phyloP scores from a whole-genome alignment of 2,888 invertebrate species.

The Metallyticus violacea region DNA sequence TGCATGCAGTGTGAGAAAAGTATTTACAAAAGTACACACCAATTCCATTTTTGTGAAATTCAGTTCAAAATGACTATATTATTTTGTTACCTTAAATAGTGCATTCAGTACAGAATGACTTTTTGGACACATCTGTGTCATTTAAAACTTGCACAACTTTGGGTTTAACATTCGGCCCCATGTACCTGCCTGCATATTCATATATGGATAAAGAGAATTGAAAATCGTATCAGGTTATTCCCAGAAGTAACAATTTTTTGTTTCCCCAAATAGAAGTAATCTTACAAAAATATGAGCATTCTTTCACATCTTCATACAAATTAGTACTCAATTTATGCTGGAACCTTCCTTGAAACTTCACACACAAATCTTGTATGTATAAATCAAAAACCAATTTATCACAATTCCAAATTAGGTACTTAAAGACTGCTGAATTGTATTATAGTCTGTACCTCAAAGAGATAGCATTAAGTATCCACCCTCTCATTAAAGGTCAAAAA shows the following conservation, averaged over 20 bases:
- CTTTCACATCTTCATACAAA: not conserved
- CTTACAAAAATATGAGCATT: not conserved
- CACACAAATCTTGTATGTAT: not conserved
- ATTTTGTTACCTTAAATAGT: no score
- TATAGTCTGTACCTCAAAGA: no score
- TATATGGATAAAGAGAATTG: not conserved
- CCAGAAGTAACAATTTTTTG: not conserved
- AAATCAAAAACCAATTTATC: not conserved
- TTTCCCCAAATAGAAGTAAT: not conserved
- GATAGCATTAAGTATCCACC: no score
- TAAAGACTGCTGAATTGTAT: not conserved
- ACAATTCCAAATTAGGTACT: not conserved
- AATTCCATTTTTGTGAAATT: no score
- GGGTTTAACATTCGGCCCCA: not conserved
- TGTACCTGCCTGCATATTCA: not conserved
- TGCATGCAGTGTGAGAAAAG: no score
- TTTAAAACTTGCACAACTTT: not conserved
- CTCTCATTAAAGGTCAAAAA: no score
- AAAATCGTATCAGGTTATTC: not conserved
- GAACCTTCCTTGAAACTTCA: not conserved
- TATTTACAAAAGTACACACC: no score
- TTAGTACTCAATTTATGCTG: not conserved
- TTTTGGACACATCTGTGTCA: not conserved
- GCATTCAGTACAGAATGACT: no score
- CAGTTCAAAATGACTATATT: no score